Evolutionary conservation across 2,797 vertebrate species (phyloP).

Genomic region (Fistularia tabacaria): DNA sequence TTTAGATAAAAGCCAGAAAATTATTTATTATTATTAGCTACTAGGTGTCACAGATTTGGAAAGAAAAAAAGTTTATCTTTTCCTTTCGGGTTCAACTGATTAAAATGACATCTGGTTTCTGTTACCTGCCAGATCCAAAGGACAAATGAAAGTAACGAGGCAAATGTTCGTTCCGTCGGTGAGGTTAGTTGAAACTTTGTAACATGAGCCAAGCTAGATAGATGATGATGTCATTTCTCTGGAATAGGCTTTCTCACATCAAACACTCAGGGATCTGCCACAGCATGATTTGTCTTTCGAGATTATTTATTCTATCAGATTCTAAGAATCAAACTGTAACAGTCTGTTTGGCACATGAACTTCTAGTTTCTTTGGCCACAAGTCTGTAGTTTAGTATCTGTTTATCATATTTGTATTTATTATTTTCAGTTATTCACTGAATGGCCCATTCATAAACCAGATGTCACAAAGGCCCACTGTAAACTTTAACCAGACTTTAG

Average conservation of each 20-base stretch:
- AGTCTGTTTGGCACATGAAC: constrained; percentile 14
- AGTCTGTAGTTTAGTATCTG: constrained; percentile 21
- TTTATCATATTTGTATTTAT: constrained; percentile 45
- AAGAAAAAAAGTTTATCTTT: no score
- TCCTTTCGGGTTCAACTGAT: no score
- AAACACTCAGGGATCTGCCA: constrained; percentile 49
- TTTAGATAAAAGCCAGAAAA: neutral
- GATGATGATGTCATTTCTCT: constrained; percentile 53
- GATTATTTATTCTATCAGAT: constrained; percentile 39
- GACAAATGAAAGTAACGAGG: constrained; percentile 3
- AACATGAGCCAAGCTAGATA: constrained; percentile 13
- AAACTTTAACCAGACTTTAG: constrained; percentile 15
- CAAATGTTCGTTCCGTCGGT: constrained; percentile 8
- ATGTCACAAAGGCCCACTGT: constrained; percentile 36
- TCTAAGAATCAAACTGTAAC: constrained; percentile 23
- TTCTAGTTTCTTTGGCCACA: constrained; percentile 15
- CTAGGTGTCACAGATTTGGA: no score
- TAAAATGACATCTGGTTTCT: constrained; percentile 1
- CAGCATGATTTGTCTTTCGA: constrained; percentile 38
- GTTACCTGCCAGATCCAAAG: constrained; percentile 10
- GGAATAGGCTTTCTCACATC: constrained; percentile 41
- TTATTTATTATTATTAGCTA: no score
- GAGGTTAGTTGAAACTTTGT: constrained; percentile 14
- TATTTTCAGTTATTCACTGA: constrained; percentile 27
- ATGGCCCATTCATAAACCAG: constrained; percentile 50